These are phyloP conservation scores for Heteronetta atricapilla DNA, from an alignment of 2,113 vertebrate genomes.

Conservation along the genomic window DNA sequence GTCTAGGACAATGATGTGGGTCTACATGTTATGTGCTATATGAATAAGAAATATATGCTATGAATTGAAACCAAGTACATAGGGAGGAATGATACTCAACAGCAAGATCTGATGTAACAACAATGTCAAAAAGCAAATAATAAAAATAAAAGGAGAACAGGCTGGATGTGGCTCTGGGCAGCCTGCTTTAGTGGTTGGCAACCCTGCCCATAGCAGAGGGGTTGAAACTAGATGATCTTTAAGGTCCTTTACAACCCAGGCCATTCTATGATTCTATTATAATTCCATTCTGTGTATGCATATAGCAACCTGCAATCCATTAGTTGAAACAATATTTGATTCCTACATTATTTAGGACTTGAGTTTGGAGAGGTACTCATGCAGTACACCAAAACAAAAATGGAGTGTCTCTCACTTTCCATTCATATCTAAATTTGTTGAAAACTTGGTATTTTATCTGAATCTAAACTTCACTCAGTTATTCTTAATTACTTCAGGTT, in stretches of 20 bases:
- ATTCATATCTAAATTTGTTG: background rate
- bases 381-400: background rate
- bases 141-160: background rate
- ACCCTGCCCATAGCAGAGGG: too few species aligned
- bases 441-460: background rate
- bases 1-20: background rate
- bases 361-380: background rate
- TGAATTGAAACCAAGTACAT: background rate
- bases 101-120: background rate
- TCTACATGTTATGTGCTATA: background rate
- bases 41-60: background rate
- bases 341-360: background rate
- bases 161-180: too few species aligned
- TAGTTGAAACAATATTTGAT: background rate
- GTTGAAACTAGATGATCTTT: too few species aligned
- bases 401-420: background rate
- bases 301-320: background rate
- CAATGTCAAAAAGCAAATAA: background rate
- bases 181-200: too few species aligned
- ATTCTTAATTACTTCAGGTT: slow-evolving; percentile 44
- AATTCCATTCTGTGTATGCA: background rate
- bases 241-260: too few species aligned
- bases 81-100: background rate
- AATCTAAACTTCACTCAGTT: slow-evolving; percentile 12
- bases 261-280: too few species aligned